phyloP scores from a whole-genome alignment of 2,113 vertebrate species.

The Rallus limicola region DNA sequence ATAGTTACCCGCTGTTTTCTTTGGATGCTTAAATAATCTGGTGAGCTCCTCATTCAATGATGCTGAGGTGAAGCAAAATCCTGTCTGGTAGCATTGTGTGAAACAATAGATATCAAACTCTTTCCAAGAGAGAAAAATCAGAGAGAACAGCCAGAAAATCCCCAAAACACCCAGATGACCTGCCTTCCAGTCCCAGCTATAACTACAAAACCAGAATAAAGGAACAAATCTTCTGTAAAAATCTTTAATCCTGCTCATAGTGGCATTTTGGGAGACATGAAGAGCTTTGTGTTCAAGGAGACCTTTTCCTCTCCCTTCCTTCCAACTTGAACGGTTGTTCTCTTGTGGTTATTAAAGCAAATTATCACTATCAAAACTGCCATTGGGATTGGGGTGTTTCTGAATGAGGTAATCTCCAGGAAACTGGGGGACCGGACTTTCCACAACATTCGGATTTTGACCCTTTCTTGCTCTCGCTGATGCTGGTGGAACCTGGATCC shows the following conservation, averaged over 20 bases:
- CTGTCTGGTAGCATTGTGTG: background rate
- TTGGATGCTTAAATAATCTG: background rate
- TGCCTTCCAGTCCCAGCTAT: background rate
- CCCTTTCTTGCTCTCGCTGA: background rate
- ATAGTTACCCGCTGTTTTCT: background rate
- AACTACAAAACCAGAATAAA: background rate
- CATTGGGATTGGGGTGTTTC: background rate
- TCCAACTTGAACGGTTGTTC: background rate
- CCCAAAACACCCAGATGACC: background rate
- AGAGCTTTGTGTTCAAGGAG: background rate
- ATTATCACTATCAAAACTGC: background rate
- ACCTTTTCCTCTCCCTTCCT: background rate
- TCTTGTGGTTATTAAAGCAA: background rate
- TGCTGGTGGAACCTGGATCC: rapidly evolving
- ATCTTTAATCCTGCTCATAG: background rate
- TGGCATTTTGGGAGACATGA: background rate
- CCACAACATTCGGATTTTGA: background rate
- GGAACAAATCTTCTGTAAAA: background rate
- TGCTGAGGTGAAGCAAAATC: background rate
- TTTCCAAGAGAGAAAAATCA: background rate
- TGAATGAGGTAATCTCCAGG: background rate
- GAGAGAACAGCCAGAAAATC: background rate
- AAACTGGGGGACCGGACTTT: background rate
- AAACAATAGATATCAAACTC: background rate
- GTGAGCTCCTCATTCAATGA: background rate